A percentile compares a stretch with the other conserved stretches of the same genome.
phyloP scores from a whole-genome alignment of 2,113 vertebrate species.

The Xiphias gladius region DNA sequence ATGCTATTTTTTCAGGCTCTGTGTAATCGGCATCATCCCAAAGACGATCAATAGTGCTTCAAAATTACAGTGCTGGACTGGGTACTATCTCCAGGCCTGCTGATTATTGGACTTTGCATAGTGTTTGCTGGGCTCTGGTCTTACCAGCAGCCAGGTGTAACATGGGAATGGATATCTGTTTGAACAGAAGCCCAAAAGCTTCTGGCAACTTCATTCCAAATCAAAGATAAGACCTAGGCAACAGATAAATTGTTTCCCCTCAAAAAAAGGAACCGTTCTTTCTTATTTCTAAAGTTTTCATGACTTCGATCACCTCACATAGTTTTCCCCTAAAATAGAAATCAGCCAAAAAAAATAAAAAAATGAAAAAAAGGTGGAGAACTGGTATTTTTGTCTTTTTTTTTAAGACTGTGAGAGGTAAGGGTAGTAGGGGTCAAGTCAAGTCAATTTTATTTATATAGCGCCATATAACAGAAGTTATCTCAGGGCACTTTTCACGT shows the following conservation, averaged over 20 bases:
- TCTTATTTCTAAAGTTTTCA: slow-evolving; percentile 49
- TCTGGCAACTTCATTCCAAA: slow-evolving; percentile 68
- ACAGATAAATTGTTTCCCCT: slow-evolving; percentile 57
- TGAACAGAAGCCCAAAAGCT: slow-evolving; percentile 71
- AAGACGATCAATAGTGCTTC: slow-evolving; percentile 69
- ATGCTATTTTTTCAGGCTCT: slow-evolving; percentile 33
- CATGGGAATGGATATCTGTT: slow-evolving; percentile 70
- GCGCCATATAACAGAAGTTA: too few relatives aligned
- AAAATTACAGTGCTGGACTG: slow-evolving; percentile 49
- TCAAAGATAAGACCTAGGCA: slow-evolving; percentile 65
- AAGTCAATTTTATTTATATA: too few relatives aligned
- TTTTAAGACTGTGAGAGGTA: slow-evolving; percentile 40
- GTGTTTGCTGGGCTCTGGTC: slow-evolving; percentile 54
- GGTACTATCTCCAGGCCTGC: slow-evolving; percentile 48
- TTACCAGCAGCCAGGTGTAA: slow-evolving; percentile 69
- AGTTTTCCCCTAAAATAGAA: slow-evolving; percentile 32
- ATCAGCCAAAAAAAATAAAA: neutral
- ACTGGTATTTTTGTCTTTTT: slow-evolving; percentile 34
- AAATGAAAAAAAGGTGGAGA: slow-evolving; percentile 29
- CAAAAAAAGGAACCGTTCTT: slow-evolving; percentile 30
- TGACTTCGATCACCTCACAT: slow-evolving; percentile 37
- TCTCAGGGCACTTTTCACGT: too few relatives aligned
- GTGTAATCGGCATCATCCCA: slow-evolving; percentile 62
- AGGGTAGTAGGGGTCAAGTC: neutral
- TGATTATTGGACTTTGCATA: slow-evolving; percentile 69